Base-by-base conservation (phyloP, 2,797 vertebrate species). In the Phrynocephalus guinanensis region DNA sequence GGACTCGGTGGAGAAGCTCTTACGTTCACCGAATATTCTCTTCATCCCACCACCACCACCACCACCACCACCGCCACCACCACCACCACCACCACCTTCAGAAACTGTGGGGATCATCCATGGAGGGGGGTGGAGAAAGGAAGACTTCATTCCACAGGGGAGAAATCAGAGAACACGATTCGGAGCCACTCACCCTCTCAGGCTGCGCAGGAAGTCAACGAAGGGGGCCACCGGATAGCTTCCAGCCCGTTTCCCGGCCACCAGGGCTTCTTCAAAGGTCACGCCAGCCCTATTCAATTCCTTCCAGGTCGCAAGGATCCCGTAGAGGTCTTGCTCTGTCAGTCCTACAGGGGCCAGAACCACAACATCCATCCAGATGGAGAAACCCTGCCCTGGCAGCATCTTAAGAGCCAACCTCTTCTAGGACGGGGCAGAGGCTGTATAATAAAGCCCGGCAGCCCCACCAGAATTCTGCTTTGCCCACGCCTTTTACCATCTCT, bases 211-310 rank as follows among this genome's bases (percentile, higher is more conserved):
- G 0, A 99, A 93, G 33, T 94, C 95, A 18, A 97, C 96, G 90
- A 98, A 98, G 0, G 92, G 91, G 30, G 97, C 97, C 97, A 97
- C 97, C 56, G 98, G 97, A 82, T 95, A 97, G 89, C 89, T 94
- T 90, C 88, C 87, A 28, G 96, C 92, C 15, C 90, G 95, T 90
- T 95, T 94, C 78, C 90, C 95, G 68, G 96, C 92, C 38, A 91
- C 79, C 82, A 97, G 89, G 24, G 93, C 95, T 86, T 97, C 93
- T 83, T 96, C 91, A 98, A 97, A 98, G 20, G 90, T 91, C 66
- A 91, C 20, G 0, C 87, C 48, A 5, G 78, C 66, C 76, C 71
- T 92, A n/a, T 77, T 84, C 8, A 96, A 90, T 60, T 85, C 88
- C 30, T 95, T 87, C 93, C 96, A 97, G 0, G 93, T 95, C 93